These are phyloP conservation scores for Siniperca chuatsi DNA, from an alignment of 2,113 vertebrate genomes.

Conservation along the genomic window DNA sequence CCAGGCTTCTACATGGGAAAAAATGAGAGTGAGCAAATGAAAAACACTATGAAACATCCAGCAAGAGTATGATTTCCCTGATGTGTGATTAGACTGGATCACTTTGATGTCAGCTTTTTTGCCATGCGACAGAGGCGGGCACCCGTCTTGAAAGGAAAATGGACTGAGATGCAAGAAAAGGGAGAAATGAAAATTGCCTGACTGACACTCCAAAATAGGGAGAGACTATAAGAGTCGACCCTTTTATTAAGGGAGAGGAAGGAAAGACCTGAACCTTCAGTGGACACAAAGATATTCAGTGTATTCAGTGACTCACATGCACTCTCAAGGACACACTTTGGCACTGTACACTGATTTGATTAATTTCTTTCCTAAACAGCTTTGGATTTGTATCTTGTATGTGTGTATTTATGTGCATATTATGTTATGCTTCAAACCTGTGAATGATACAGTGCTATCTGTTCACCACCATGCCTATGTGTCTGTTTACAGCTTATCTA, in stretches of 20 bases:
- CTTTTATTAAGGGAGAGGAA: conserved; percentile 4
- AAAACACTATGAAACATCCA: conserved; percentile 42
- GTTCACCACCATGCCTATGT: not conserved
- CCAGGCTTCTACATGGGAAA: not conserved
- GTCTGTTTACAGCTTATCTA: conserved; percentile 5
- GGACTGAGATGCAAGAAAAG: conserved; percentile 26
- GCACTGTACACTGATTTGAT: not conserved
- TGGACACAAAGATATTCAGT: not conserved
- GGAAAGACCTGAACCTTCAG: not conserved
- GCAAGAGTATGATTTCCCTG: conserved; percentile 62
- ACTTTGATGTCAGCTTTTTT: conserved; percentile 68
- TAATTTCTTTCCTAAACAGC: not conserved
- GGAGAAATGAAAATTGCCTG: conserved; percentile 41
- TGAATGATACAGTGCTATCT: not conserved
- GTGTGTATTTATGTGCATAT: not conserved
- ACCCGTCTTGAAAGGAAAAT: conserved; percentile 45
- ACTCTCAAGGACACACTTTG: not conserved
- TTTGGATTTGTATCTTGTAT: not conserved
- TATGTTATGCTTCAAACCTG: not conserved
- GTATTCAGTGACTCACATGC: not conserved
- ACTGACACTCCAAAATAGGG: conserved; percentile 48
- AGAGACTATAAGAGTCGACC: conserved; percentile 9
- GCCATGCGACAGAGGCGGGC: conserved; percentile 30
- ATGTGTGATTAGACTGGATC: conserved; percentile 66
- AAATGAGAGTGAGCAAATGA: conserved; percentile 3